Evolutionary conservation across 2,113 vertebrate genomes (phyloP).

Genomic region (Podarcis raffonei): DNA sequence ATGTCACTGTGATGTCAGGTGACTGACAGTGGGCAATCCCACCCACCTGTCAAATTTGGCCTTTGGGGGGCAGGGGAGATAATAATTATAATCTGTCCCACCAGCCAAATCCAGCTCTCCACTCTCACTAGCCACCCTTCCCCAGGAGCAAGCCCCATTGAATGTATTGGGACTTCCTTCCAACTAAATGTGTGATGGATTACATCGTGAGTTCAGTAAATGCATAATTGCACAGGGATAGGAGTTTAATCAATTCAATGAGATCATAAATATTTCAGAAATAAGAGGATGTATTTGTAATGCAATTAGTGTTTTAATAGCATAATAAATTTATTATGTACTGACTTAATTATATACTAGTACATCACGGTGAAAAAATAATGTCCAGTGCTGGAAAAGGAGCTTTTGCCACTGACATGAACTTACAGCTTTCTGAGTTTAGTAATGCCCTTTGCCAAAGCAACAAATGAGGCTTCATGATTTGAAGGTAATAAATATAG

Average conservation of each 20-base stretch:
- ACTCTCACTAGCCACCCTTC: not conserved
- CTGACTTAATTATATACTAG: conserved; percentile 70
- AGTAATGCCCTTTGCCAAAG: conserved; percentile 67
- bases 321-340: conserved; percentile 72
- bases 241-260: conserved; percentile 76
- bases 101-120: no score
- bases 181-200: not conserved
- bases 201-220: conserved; percentile 59
- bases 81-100: no score
- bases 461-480: conserved; percentile 63
- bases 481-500: conserved; percentile 67
- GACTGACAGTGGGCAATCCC: no score
- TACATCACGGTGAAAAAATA: conserved; percentile 58
- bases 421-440: conserved; percentile 52
- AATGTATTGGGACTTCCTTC: not conserved
- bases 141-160: not conserved
- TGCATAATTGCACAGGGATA: conserved; percentile 72
- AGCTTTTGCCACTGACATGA: conserved; percentile 50
- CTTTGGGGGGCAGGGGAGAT: no score
- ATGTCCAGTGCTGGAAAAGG: conserved; percentile 66
- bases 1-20: no score
- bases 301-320: conserved; percentile 75
- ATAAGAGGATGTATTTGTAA: conserved; percentile 72
- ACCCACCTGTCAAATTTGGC: no score
- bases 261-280: conserved; percentile 75